Conservation (phyloP, 2,113 vertebrate genomes). For the Mormyrus lacerda region DNA sequence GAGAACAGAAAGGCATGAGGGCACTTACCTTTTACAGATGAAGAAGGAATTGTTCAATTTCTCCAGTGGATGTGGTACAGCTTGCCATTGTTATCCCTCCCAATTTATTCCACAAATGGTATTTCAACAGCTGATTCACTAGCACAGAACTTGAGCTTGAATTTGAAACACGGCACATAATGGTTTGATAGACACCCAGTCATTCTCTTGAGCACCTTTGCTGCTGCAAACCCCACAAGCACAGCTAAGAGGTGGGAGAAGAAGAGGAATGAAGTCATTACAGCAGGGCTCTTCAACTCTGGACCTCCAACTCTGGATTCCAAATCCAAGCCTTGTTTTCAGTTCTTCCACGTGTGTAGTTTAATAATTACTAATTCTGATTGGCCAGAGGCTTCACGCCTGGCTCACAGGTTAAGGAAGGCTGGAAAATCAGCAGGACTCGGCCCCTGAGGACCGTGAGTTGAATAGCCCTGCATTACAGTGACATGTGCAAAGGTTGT, state of each 20-base stretch:
- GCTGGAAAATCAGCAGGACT: too few species aligned
- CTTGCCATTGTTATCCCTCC: neutral
- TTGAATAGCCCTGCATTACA: too few species aligned
- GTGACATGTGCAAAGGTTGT: neutral
- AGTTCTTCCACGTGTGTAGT: too few species aligned
- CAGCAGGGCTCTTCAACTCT: too few species aligned
- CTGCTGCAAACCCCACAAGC: neutral
- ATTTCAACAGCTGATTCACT: neutral
- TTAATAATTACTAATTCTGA: too few species aligned
- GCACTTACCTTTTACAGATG: neutral
- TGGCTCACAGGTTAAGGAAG: too few species aligned
- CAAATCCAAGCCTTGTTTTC: too few species aligned
- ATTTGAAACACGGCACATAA: neutral
- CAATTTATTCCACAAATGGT: neutral
- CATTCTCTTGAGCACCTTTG: neutral
- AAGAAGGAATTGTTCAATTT: neutral
- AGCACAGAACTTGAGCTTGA: neutral
- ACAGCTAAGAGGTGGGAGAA: neutral
- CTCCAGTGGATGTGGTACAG: neutral
- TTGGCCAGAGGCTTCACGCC: too few species aligned
- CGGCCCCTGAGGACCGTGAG: too few species aligned
- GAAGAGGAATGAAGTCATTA: neutral
- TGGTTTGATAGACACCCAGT: neutral
- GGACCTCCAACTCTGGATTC: too few species aligned
- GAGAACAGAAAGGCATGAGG: neutral